These are phyloP conservation scores for Bicyclus anynana DNA, from an alignment of 1,140 invertebrate species.

Conservation along the genomic window DNA sequence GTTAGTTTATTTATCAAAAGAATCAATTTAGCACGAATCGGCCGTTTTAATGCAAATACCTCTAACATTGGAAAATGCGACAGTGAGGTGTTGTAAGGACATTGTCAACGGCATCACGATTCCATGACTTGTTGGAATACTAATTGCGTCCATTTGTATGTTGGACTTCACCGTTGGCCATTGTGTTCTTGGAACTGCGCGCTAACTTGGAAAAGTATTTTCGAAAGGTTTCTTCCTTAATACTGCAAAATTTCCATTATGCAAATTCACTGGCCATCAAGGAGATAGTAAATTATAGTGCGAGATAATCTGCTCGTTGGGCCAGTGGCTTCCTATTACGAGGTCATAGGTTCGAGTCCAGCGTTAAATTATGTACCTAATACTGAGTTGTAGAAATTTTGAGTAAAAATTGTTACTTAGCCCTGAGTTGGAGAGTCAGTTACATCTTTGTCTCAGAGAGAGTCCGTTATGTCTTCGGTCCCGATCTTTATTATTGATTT, in stretches of 20 bases:
- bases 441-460: no score
- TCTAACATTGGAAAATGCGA: slow-evolving; percentile 9
- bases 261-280: not conserved
- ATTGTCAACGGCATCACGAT: slow-evolving; percentile 24
- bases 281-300: no score
- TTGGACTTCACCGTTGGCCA: slow-evolving; percentile 7
- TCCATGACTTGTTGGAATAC: slow-evolving; percentile 13
- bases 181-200: slow-evolving; percentile 15
- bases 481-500: no score
- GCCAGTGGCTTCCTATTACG: no score
- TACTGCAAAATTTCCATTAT: not conserved
- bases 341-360: no score
- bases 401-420: no score
- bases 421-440: no score
- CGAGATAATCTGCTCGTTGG: no score
- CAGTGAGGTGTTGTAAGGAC: slow-evolving; percentile 2
- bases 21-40: slow-evolving; percentile 1
- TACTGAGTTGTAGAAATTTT: no score
- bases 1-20: not conserved
- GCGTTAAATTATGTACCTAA: no score
- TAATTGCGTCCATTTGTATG: slow-evolving; percentile 18
- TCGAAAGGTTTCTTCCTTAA: not conserved
- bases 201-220: not conserved
- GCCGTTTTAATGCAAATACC: slow-evolving; percentile 34
- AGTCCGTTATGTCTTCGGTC: no score